Conservation (phyloP, 1,140 invertebrate species). For the Berghia stephanieae region DNA sequence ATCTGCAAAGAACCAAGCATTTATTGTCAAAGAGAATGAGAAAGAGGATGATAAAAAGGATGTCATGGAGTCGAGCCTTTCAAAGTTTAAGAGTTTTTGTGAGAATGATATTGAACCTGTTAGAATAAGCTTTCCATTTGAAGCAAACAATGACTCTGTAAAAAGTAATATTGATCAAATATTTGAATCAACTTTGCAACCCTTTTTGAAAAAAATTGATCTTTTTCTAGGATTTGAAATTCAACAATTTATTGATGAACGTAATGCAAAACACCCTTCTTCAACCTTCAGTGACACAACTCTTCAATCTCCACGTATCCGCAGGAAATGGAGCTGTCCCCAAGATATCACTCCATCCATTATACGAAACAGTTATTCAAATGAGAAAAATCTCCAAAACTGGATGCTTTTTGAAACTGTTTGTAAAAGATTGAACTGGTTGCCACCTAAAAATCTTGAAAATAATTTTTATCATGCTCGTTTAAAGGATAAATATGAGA, state of each 20-base stretch:
- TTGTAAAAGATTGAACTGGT: conserved; percentile 20
- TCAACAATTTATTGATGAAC: neutral
- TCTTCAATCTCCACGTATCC: neutral
- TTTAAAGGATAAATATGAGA: conserved; percentile 9
- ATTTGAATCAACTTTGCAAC: conserved; percentile 1
- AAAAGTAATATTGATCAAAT: too few relatives aligned
- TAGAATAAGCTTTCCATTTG: too few relatives aligned
- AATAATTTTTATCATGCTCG: neutral
- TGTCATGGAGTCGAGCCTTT: too few relatives aligned
- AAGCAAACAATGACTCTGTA: too few relatives aligned
- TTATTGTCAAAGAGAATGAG: too few relatives aligned
- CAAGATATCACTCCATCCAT: neutral
- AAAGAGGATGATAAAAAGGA: too few relatives aligned
- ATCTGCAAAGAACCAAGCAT: too few relatives aligned
- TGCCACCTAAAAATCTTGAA: neutral
- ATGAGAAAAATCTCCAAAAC: neutral
- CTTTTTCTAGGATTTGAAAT: neutral
- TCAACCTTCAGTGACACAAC: neutral
- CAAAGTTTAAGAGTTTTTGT: too few relatives aligned
- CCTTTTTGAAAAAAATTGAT: conserved; percentile 16
- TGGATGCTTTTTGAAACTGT: conserved; percentile 35
- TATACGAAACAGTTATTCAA: neutral
- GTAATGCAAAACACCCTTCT: neutral
- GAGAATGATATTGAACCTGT: too few relatives aligned
- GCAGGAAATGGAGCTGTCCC: neutral